Evolutionary conservation across 2,888 invertebrate genomes (phyloP).

Genomic region (Tipula lateralis): DNA sequence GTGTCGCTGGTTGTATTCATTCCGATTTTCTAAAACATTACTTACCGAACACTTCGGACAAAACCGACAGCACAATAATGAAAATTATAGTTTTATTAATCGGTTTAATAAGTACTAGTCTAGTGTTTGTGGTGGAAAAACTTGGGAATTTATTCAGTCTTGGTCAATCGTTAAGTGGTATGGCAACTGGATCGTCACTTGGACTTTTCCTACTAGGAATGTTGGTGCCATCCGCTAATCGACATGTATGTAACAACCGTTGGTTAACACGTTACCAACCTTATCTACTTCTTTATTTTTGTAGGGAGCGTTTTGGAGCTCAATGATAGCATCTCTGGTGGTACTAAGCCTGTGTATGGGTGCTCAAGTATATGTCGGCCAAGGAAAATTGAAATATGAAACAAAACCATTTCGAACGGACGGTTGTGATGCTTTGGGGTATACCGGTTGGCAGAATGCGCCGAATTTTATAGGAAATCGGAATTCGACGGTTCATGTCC

Average conservation of each 20-base stretch:
- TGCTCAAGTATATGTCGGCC: conserved; percentile 48
- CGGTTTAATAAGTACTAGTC: conserved; percentile 51
- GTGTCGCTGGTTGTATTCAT: conserved; percentile 59
- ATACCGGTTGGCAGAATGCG: not conserved
- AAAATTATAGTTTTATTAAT: conserved; percentile 49
- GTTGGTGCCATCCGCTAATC: conserved; percentile 60
- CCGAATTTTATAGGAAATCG: not conserved
- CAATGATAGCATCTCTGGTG: conserved; percentile 36
- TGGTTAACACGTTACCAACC: no score
- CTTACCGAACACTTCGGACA: conserved; percentile 44
- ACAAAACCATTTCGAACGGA: conserved; percentile 35
- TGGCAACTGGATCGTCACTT: conserved; percentile 61
- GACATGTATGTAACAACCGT: conserved; percentile 41
- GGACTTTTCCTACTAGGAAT: conserved; percentile 66
- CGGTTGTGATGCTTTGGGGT: conserved; percentile 34
- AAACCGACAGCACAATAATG: conserved; percentile 39
- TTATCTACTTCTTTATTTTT: not conserved
- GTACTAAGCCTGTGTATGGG: conserved; percentile 42
- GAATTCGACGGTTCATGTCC: not conserved
- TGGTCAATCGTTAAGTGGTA: conserved; percentile 57
- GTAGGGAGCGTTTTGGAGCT: not conserved
- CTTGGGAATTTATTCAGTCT: conserved; percentile 65
- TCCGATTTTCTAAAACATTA: conserved; percentile 57
- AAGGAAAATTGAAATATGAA: conserved; percentile 40
- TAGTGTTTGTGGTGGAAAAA: conserved; percentile 58